Conservation (phyloP, 2,113 vertebrate species). For the Carollia perspicillata region DNA sequence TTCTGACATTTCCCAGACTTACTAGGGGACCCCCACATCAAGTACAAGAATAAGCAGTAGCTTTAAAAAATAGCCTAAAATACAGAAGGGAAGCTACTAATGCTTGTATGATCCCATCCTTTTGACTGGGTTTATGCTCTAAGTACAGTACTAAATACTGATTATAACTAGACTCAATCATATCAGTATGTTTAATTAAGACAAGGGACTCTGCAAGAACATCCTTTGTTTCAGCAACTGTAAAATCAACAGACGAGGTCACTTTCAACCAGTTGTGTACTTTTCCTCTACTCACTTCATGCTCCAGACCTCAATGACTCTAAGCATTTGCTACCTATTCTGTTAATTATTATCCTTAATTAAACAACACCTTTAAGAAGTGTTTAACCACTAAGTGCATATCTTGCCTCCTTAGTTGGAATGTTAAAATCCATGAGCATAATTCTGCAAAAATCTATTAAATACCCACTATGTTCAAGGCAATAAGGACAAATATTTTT, state of each 20-base stretch:
- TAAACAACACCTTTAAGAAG: slow-evolving; percentile 66
- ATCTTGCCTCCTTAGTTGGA: slow-evolving; percentile 56
- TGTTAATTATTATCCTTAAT: slow-evolving; percentile 70
- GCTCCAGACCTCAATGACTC: slow-evolving; percentile 11
- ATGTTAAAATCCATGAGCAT: slow-evolving; percentile 39
- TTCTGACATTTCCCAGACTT: neutral
- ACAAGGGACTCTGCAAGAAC: neutral
- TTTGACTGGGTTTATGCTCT: neutral
- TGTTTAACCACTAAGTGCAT: slow-evolving; percentile 47
- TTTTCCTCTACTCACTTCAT: slow-evolving; percentile 36
- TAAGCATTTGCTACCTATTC: slow-evolving; percentile 52
- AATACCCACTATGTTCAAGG: slow-evolving; percentile 29
- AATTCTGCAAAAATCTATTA: slow-evolving; percentile 62
- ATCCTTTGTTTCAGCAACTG: neutral
- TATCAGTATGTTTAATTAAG: neutral
- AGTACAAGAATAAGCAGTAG: neutral
- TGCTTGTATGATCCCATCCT: neutral
- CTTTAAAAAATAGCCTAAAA: neutral
- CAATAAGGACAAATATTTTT: slow-evolving; percentile 9
- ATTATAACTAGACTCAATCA: neutral
- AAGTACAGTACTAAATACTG: neutral
- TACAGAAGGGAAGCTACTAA: neutral
- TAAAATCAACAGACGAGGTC: neutral
- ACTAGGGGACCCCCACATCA: neutral
- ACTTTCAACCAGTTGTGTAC: slow-evolving; percentile 8